Percentiles rank a stretch among this genome's conserved stretches.
Conservation (phyloP, 1,140 invertebrate species). For the Penaeus japonicus region DNA sequence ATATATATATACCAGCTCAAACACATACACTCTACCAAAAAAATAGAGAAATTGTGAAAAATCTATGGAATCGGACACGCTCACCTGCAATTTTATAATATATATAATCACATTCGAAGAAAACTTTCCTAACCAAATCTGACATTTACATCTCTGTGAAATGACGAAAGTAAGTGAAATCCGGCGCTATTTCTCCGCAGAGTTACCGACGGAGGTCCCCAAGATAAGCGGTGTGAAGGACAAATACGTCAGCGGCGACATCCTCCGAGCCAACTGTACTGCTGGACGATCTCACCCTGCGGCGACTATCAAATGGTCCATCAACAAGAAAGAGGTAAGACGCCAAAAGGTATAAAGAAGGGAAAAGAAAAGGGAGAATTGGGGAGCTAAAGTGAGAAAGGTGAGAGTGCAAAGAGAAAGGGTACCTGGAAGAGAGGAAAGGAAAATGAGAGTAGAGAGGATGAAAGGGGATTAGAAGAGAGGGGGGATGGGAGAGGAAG, state of each 20-base stretch:
- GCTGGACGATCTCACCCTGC: conserved; percentile 83
- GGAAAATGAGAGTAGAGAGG: too few species aligned
- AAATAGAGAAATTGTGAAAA: too few species aligned
- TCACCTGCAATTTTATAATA: too few species aligned
- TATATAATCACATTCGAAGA: too few species aligned
- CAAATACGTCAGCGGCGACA: conserved; percentile 79
- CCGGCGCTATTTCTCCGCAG: neutral
- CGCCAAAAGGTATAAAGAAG: neutral
- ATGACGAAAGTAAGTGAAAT: neutral
- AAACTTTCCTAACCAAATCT: too few species aligned
- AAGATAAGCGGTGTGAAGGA: conserved; percentile 45
- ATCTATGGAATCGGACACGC: too few species aligned
- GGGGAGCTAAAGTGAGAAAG: neutral
- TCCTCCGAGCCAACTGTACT: conserved; percentile 84
- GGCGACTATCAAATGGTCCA: conserved; percentile 83
- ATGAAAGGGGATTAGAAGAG: neutral
- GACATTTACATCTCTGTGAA: neutral
- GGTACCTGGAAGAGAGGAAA: too few species aligned
- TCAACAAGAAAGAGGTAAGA: conserved; percentile 79
- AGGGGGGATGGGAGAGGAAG: neutral
- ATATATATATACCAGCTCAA: too few species aligned
- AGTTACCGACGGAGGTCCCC: conserved; percentile 50
- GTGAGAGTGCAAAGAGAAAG: neutral
- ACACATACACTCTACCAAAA: too few species aligned
- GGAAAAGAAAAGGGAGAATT: neutral